phyloP scores from a whole-genome alignment of 2,113 vertebrate species.

The Brachionichthys hirsutus region DNA sequence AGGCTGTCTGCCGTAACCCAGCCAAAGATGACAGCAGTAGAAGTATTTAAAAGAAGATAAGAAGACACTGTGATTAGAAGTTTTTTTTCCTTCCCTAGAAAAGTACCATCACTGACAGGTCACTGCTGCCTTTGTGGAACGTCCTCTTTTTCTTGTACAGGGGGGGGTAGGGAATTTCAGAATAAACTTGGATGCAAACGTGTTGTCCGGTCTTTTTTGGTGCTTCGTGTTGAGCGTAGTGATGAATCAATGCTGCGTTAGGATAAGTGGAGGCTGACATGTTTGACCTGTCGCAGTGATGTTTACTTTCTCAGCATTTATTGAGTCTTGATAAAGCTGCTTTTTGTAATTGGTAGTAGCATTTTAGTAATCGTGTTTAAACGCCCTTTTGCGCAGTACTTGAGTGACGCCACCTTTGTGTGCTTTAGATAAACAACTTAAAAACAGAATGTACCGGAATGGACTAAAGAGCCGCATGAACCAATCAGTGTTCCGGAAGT shows the following conservation, averaged over 20 bases:
- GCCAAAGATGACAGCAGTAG: constrained; percentile 97
- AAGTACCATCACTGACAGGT: constrained; percentile 93
- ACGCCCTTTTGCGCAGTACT: too few species aligned
- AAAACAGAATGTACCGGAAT: too few species aligned
- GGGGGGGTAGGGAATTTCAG: constrained; percentile 97
- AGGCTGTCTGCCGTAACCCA: constrained; percentile 89
- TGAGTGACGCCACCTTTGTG: too few species aligned
- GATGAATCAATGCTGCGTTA: background rate
- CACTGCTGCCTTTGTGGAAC: constrained; percentile 99
- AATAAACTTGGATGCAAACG: constrained; percentile 92
- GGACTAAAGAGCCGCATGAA: too few species aligned
- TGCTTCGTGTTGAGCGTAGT: too few species aligned
- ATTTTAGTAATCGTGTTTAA: too few species aligned
- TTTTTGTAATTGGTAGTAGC: too few species aligned
- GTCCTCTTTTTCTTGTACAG: constrained; percentile 96
- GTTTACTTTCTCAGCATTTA: too few species aligned
- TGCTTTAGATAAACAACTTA: too few species aligned
- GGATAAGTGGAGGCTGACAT: background rate
- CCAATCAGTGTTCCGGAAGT: too few species aligned
- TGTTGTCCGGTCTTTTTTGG: constrained; percentile 30
- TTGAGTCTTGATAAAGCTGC: too few species aligned
- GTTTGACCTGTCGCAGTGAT: background rate
- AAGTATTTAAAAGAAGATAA: constrained; percentile 90
- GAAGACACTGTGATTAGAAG: constrained; percentile 92
- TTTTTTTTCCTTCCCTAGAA: constrained; percentile 81